Base-by-base conservation (phyloP, 2,888 invertebrate genomes). In the Xylota segnis region DNA sequence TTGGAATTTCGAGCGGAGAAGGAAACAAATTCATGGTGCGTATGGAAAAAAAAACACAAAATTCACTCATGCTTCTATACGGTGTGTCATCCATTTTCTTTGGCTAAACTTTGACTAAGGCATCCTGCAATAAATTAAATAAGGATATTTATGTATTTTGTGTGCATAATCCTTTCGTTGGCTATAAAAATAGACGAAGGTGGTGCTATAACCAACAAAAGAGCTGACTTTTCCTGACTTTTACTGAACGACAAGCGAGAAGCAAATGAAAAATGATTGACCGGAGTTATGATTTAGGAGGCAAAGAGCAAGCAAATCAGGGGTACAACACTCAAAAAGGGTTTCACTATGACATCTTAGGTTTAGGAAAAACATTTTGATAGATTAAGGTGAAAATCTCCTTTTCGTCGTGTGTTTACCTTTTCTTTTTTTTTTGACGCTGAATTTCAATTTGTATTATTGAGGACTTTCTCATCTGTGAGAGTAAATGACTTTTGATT, bases 151-250 rank as follows among this genome's bases (percentile, higher is more conserved):
- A 81, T 81, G 81, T 74, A 75, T 70, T 68, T 74, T 52, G 65
- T 75, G 75, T 81, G 81, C 81, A 65, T 81, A 84, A 81, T 84
- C 71, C 81, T 76, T 76, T 76, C 72, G 9, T 66, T 63, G 27
- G 47, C 43, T 56, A 52, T 37, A 50, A 58, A 47, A 63, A 71
- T 75, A 68, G 40, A 78, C 76, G 47, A 34, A 14, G 18, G 43
- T 5, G 45, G 10, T 23, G 16, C 14, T 68, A 14, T 23, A 23
- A 23, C 23, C 18, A 56, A 65, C 29, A 71, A 56, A 72, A 50
- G 18, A 37, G n/a, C 37, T 10, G 37, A 45, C 10, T 47, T 54
- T 45, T 45, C 14, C 16, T 75, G 65, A 56, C 56, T 76, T 58
- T 66, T 40, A 61, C 43, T 61, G 23, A 52, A 56, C 40, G 58